Percentiles rank a stretch among this genome's conserved stretches.
Evolutionary conservation across 2,888 invertebrate species (phyloP).

Genomic region (Xiphydria camelus): DNA sequence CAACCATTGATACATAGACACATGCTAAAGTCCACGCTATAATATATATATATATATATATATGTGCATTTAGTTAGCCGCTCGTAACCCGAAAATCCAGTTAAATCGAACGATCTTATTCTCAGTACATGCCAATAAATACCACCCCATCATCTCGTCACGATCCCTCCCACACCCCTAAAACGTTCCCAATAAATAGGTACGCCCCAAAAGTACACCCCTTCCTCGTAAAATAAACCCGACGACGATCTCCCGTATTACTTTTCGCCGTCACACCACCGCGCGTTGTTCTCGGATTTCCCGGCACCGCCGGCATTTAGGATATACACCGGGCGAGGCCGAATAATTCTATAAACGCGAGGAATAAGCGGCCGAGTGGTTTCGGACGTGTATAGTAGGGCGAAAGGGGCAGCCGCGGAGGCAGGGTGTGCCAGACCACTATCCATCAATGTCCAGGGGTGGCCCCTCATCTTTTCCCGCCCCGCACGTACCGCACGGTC

Average conservation of each 20-base stretch:
- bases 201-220: neutral
- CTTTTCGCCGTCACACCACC: too few relatives aligned
- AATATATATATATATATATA: too few relatives aligned
- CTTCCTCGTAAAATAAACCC: neutral
- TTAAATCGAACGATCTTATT: too few relatives aligned
- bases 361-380: too few relatives aligned
- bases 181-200: neutral
- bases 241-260: too few relatives aligned
- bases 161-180: neutral
- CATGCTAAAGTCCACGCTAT: too few relatives aligned
- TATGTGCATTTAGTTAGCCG: too few relatives aligned
- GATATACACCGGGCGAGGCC: too few relatives aligned
- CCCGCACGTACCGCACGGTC: constrained; percentile 1
- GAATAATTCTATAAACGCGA: constrained; percentile 1
- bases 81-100: too few relatives aligned
- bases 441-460: constrained; percentile 34
- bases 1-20: too few relatives aligned
- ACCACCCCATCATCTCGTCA: neutral
- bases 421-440: constrained; percentile 23
- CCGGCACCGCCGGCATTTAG: too few relatives aligned
- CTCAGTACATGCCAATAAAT: neutral
- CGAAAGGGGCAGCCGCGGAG: constrained; percentile 1
- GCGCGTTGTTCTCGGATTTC: too few relatives aligned
- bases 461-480: constrained; percentile 16
- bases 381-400: neutral